Evolutionary conservation across 1,140 invertebrate species (phyloP).

Genomic region (Papilio polytes): DNA sequence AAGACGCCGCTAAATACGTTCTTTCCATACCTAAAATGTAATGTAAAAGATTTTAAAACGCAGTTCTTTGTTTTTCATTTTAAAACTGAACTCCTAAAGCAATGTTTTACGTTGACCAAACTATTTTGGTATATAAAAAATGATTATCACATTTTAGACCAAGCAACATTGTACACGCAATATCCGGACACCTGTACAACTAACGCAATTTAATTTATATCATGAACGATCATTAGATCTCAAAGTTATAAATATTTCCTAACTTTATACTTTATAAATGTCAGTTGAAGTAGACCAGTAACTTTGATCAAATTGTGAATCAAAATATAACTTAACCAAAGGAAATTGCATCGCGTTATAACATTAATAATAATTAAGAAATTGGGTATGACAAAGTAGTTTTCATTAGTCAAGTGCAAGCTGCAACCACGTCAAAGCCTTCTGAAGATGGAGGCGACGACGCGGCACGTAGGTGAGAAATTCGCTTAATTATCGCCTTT

Average conservation of each 20-base stretch:
- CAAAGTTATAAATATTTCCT: constrained; percentile 12
- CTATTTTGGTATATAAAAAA: too few species aligned
- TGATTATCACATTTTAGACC: background rate
- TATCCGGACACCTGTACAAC: constrained; percentile 9
- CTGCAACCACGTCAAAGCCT: constrained; percentile 33
- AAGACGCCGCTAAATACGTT: background rate
- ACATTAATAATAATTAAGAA: constrained; percentile 40
- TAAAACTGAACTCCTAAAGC: too few species aligned
- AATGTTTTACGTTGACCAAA: background rate
- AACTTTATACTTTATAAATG: background rate
- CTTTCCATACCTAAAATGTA: background rate
- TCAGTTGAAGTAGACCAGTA: background rate
- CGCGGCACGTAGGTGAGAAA: constrained; percentile 35
- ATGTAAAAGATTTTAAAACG: background rate
- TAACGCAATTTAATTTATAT: constrained; percentile 4
- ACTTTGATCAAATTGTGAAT: background rate
- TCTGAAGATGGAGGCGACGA: constrained; percentile 20
- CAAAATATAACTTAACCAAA: constrained; percentile 3
- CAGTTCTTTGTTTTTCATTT: too few species aligned
- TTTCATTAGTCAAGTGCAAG: constrained; percentile 32
- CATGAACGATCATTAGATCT: background rate
- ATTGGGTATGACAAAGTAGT: constrained; percentile 27
- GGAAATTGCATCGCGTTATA: constrained; percentile 24
- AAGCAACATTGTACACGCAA: background rate
- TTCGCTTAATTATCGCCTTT: constrained; percentile 24